Evolutionary conservation across 2,888 invertebrate genomes (phyloP).

Genomic region (Molorchus minor): DNA sequence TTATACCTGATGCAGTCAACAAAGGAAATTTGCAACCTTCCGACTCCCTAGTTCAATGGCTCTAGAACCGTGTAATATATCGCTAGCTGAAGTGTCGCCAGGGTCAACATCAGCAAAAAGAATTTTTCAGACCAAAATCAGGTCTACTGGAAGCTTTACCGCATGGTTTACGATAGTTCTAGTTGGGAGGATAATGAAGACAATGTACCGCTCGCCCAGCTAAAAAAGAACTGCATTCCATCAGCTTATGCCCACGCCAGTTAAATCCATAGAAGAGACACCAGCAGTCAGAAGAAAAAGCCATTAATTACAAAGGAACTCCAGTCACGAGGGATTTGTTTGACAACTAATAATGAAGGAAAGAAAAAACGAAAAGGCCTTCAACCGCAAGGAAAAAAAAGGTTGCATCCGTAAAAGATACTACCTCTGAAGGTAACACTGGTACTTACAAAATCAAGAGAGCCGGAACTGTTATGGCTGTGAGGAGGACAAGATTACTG

Average conservation of each 20-base stretch:
- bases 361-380: no score
- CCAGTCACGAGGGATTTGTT: slow-evolving; percentile 8
- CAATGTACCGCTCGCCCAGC: slow-evolving; percentile 1
- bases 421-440: no score
- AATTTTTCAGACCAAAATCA: neutral
- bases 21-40: no score
- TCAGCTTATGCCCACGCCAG: slow-evolving; percentile 4
- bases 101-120: neutral
- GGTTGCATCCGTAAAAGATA: no score
- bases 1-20: neutral
- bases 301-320: slow-evolving; percentile 12
- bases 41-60: neutral
- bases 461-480: slow-evolving; percentile 18
- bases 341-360: no score
- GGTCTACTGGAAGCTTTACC: neutral
- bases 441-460: neutral
- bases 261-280: neutral
- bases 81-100: no score
- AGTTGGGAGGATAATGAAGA: neutral
- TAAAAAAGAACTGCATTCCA: neutral
- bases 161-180: slow-evolving; percentile 3
- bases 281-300: slow-evolving; percentile 5
- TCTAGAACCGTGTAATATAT: no score
- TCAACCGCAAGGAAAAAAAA: no score
- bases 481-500: slow-evolving; percentile 15